phyloP scores from a whole-genome alignment of 1,140 invertebrate species.

The Calosoma granatense region DNA sequence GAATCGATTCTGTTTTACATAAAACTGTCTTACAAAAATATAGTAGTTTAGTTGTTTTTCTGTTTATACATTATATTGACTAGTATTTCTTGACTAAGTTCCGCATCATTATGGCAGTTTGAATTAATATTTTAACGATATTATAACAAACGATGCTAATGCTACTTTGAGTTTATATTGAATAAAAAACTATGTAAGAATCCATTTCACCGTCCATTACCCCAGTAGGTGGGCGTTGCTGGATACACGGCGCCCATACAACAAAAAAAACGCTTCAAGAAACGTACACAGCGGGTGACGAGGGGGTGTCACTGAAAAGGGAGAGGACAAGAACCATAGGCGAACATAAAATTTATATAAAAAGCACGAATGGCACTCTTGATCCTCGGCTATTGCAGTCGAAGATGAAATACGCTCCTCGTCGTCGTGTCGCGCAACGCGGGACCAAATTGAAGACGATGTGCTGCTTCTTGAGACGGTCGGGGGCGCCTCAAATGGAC shows the following conservation, averaged over 20 bases:
- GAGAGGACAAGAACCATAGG: neutral
- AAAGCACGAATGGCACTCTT: slow-evolving; percentile 2
- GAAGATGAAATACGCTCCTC: slow-evolving; percentile 1
- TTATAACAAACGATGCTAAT: no score
- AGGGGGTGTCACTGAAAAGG: neutral
- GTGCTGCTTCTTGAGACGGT: no score
- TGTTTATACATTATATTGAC: no score
- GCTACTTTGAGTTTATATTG: no score
- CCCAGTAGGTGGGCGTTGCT: neutral
- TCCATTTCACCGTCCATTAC: slow-evolving; percentile 5
- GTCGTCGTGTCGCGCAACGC: neutral
- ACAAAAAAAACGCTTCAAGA: neutral
- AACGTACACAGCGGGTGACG: neutral
- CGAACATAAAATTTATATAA: slow-evolving; percentile 7
- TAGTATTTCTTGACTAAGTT: no score
- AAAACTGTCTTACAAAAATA: no score
- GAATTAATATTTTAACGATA: no score
- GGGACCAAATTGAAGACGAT: neutral
- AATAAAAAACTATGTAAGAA: neutral
- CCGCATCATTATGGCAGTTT: no score
- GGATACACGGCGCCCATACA: neutral
- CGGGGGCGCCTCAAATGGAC: neutral
- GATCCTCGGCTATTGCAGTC: slow-evolving; percentile 2
- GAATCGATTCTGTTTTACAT: no score
- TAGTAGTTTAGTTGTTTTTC: no score